These are phyloP conservation scores for Tachycineta bicolor DNA, from an alignment of 2,113 vertebrate genomes.

Conservation along the genomic window DNA sequence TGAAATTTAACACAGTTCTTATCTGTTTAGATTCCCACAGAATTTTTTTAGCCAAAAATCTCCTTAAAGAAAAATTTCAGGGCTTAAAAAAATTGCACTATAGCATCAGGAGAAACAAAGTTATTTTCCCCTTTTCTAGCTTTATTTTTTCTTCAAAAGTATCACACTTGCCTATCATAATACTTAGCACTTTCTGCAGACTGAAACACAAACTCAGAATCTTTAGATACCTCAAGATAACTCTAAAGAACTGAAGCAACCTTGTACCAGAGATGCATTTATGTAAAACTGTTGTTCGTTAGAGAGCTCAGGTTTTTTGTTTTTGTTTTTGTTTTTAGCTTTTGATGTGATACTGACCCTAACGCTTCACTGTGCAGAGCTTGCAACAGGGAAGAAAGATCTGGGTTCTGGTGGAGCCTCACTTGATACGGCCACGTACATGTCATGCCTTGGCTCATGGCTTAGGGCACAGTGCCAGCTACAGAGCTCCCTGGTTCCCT, in stretches of 20 bases:
- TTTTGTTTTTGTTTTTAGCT: not conserved
- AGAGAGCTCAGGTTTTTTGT: not conserved
- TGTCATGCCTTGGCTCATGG: not conserved
- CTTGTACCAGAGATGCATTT: not conserved
- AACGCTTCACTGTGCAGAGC: not conserved
- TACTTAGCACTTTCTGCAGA: not conserved
- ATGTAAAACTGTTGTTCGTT: not conserved
- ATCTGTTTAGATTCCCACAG: not conserved
- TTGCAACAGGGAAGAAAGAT: not conserved
- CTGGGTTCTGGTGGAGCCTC: not conserved
- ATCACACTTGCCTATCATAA: rapidly evolving
- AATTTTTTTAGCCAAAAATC: not conserved
- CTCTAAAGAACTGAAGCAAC: not conserved
- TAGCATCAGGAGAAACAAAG: not conserved
- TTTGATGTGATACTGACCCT: not conserved
- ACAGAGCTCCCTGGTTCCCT: not conserved
- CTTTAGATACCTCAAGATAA: not conserved
- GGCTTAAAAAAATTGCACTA: not conserved
- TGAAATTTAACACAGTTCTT: not conserved
- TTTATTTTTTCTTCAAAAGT: not conserved
- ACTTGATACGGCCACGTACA: rapidly evolving
- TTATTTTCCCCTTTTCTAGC: not conserved
- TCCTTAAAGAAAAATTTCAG: not conserved
- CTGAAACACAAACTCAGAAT: not conserved
- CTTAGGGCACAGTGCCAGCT: not conserved